Percentiles rank a stretch among this genome's conserved stretches.
phyloP scores from a whole-genome alignment of 1,140 invertebrate species.

The Macrobrachium nipponense region DNA sequence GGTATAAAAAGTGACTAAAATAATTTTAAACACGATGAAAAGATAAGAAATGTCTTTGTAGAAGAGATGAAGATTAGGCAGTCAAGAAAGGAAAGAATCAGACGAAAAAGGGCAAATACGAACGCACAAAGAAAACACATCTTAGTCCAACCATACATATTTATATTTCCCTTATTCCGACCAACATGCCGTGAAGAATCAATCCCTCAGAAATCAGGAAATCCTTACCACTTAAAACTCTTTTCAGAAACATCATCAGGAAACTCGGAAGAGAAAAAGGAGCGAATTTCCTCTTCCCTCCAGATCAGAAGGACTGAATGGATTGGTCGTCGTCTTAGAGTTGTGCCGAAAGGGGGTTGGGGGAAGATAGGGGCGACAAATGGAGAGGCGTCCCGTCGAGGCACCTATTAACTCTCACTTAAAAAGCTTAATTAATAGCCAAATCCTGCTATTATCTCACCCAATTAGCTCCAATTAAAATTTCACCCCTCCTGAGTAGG shows the following conservation, averaged over 20 bases:
- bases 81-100: background rate
- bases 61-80: background rate
- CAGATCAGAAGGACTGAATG: no score
- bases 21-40: background rate
- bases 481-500: slow-evolving; percentile 33
- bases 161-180: no score
- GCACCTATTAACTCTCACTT: slow-evolving; percentile 35
- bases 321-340: no score
- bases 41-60: background rate
- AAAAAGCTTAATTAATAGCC: slow-evolving; percentile 49
- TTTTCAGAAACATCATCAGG: background rate
- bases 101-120: background rate
- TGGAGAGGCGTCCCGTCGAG: no score
- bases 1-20: background rate
- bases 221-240: no score
- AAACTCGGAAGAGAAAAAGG: background rate
- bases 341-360: background rate
- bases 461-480: slow-evolving; percentile 46
- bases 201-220: no score
- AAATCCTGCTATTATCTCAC: slow-evolving; percentile 45
- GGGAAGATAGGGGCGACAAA: background rate
- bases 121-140: background rate
- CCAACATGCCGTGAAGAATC: no score
- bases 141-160: background rate
- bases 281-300: background rate